phyloP scores from a whole-genome alignment of 1,140 invertebrate genomes.

The Anthonomus grandis region DNA sequence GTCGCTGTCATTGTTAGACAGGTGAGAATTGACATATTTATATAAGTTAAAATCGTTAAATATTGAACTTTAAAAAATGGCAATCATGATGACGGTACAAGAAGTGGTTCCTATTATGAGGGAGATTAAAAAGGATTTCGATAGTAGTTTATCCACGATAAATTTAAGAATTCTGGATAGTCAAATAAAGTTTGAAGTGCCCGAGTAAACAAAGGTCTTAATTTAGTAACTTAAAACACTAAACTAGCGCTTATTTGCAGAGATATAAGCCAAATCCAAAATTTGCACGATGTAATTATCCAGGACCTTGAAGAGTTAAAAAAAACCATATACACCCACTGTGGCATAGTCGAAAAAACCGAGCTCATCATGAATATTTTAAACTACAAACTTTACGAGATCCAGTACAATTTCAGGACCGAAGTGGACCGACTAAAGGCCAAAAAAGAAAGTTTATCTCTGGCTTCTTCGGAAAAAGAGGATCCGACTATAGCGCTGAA shows the following conservation, averaged over 20 bases:
- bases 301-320: constrained; percentile 19
- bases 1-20: constrained; percentile 17
- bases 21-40: constrained; percentile 8
- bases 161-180: constrained; percentile 11
- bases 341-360: constrained; percentile 23
- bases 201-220: constrained; percentile 16
- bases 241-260: constrained; percentile 7
- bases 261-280: constrained; percentile 25
- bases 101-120: constrained; percentile 5
- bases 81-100: constrained; percentile 1
- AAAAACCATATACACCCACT: constrained; percentile 15
- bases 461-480: constrained; percentile 1
- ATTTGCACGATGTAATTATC: constrained; percentile 16
- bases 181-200: constrained; percentile 15
- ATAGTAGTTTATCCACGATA: constrained; percentile 4
- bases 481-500: constrained; percentile 16
- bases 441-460: constrained; percentile 15
- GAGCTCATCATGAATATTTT: constrained; percentile 29
- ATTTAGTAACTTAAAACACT: neutral
- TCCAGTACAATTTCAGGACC: constrained; percentile 23
- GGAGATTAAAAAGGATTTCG: constrained; percentile 19
- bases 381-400: constrained; percentile 33
- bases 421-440: constrained; percentile 21
- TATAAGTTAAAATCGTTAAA: neutral
- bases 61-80: neutral